Base-by-base conservation (phyloP, 2,797 vertebrate species). In the Phoeniculus purpureus region DNA sequence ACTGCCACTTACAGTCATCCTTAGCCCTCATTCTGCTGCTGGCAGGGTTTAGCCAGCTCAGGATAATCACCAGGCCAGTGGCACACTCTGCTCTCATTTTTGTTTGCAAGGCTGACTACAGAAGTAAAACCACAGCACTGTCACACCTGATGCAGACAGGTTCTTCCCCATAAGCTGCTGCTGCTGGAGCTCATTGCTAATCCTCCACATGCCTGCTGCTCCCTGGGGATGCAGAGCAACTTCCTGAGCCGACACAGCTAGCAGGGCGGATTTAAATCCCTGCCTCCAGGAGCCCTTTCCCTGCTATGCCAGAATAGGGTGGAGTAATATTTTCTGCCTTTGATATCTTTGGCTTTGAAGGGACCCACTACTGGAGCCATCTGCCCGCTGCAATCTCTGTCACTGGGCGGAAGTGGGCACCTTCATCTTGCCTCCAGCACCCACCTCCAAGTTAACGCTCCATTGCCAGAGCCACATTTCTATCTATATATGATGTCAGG, bases 41-140 rank as follows among this genome's bases (percentile, higher is more conserved):
- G 78, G 61, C 2, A 0, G 50, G 66, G 37, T 71, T 94, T 26
- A 92, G 59, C 15, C 76, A 62, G 65, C 81, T 92, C 45, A 61
- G 89, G 78, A 58, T 87, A 86, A 90, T 84, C 91, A 81, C 56
- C 87, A 80, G 77, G 54, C 61, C 10, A 86, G 87, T 32, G 89
- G 61, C 54, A 37, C 0, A 5, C 45, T 68, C 83, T 90, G 64
- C 12, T 91, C 71, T 74, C 75, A 6, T 54, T 81, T 81, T 48
- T 79, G 54, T 51, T 55, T 19, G 51, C 0, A 23, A 45, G 54
- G 75, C 0, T 80, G 92, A 4, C 56, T 55, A 1, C 56, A 80
- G 83, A 29, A 45, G 47, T 11, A 29, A 22, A 67, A 12, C 22
- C 9, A 1, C 29, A 25, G 50, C 3, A 0, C 82, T 73, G 80